Base-by-base conservation (phyloP, 2,113 vertebrate genomes). In the Larimichthys polyactis region DNA sequence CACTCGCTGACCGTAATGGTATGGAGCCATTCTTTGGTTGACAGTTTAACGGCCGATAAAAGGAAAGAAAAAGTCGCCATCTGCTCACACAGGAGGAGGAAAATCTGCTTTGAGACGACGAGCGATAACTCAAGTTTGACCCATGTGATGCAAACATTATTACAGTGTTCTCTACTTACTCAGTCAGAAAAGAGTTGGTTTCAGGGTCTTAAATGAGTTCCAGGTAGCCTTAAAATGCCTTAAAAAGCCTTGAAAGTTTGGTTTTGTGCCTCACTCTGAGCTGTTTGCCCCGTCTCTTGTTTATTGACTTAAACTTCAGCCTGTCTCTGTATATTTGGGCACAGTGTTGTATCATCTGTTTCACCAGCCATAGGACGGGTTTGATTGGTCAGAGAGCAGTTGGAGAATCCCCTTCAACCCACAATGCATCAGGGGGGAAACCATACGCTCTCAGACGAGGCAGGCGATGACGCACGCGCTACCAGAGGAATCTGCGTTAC, bases 271-370 rank as follows among this genome's bases (percentile, higher is more conserved):
- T 54, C 54, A 3, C 58, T 49, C 79, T 17, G 5, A 12, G 24
- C 59, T 51, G 44, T 87, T 84, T 81, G 48, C 32, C 64, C 60
- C 67, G 22, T 12, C 74, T 76, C 22, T 3, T 84, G 81, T 89
- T 89, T 90, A 58, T 90, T 89, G 87, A 83, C 87, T 85, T 71
- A 66, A 32, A 62, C 29, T 63, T 12, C 3, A 14, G 36, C 20
- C 49, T 12, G 52, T 66, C 36, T 49, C n/a, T 52, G 17, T 86
- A 77, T 78, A 81, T 90, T 88, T 87, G 81, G 36, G 69, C 60
- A 11, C 15, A 2, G 36, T 51, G 74, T 75, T 79, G 88, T 81
- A 73, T 87, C 85, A 88, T 85, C 66, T 78, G 46, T 90, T 90
- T 84, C 82, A 59, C 52, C 76, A 84, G 44, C 59, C 24, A 20